Conservation (phyloP, 2,888 invertebrate species). For the Papilio demoleus region DNA sequence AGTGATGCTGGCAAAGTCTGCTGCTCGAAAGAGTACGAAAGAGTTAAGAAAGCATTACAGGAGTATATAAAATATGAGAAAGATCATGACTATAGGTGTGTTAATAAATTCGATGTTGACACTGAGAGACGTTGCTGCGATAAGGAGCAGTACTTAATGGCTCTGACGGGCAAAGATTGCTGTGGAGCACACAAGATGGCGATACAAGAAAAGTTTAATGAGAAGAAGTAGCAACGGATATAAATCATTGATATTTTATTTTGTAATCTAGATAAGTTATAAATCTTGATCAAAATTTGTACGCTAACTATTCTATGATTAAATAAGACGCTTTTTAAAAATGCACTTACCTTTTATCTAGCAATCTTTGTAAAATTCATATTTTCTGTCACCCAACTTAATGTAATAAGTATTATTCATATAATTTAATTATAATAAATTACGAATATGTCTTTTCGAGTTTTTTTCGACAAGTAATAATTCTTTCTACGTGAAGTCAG, state of each 20-base stretch:
- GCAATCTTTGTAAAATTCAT: not conserved
- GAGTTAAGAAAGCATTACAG: slow-evolving; percentile 73
- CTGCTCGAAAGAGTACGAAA: slow-evolving; percentile 76
- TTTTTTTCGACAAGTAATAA: not conserved
- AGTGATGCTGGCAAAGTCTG: slow-evolving; percentile 75
- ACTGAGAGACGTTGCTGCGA: slow-evolving; percentile 77
- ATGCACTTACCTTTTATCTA: not conserved
- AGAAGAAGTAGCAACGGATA: slow-evolving; percentile 49
- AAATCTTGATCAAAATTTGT: not conserved
- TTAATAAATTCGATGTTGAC: slow-evolving; percentile 72
- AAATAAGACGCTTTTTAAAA: not conserved
- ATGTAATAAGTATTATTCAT: not conserved
- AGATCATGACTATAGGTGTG: slow-evolving; percentile 68
- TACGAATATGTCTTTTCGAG: not conserved
- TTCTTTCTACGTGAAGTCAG: not conserved
- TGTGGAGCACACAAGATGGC: slow-evolving; percentile 74
- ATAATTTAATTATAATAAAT: slow-evolving; percentile 1
- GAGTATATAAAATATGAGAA: slow-evolving; percentile 72
- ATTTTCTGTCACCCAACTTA: not conserved
- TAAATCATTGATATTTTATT: slow-evolving; percentile 72
- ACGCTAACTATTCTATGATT: not conserved
- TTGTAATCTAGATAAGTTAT: slow-evolving; percentile 69
- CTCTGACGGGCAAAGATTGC: slow-evolving; percentile 69
- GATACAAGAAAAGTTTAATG: slow-evolving; percentile 68
- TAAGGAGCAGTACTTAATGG: slow-evolving; percentile 66